A percentile compares a stretch with the other conserved stretches of the same genome.
These are phyloP conservation scores for Crematogaster levior DNA, from an alignment of 2,888 invertebrate species.

Conservation along the genomic window DNA sequence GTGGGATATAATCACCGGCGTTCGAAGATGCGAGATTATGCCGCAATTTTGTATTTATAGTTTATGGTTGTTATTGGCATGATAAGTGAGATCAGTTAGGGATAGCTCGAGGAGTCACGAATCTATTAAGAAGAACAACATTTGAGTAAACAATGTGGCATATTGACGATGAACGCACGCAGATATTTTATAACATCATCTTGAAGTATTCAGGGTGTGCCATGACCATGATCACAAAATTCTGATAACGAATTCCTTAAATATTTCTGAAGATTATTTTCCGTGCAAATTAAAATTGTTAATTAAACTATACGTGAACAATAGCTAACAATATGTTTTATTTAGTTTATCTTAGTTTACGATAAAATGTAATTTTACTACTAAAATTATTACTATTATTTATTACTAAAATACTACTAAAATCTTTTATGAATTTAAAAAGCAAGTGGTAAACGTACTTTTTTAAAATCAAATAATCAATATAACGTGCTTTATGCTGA, in stretches of 20 bases:
- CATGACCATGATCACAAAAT: conserved; percentile 1
- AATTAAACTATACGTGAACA: background rate
- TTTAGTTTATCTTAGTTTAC: background rate
- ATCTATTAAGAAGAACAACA: background rate
- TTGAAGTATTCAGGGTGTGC: background rate
- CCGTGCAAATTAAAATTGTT: background rate
- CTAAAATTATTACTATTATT: no score
- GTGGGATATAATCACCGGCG: conserved; percentile 50
- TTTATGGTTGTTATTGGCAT: conserved; percentile 47
- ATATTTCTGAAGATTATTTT: background rate
- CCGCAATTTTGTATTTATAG: conserved; percentile 52
- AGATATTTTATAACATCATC: conserved; percentile 7
- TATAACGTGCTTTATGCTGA: background rate
- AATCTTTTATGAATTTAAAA: background rate
- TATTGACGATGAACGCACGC: background rate
- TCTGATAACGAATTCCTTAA: conserved; percentile 9
- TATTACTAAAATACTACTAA: background rate
- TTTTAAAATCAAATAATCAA: background rate
- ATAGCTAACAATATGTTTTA: background rate
- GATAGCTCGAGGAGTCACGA: conserved; percentile 13
- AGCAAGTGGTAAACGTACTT: background rate
- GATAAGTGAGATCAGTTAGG: conserved; percentile 15
- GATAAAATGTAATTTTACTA: conserved; percentile 9
- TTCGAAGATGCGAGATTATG: conserved; percentile 47
- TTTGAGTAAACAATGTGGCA: conserved; percentile 25